Conservation (phyloP, 2,113 vertebrate species). For the Chaetura pelagica region DNA sequence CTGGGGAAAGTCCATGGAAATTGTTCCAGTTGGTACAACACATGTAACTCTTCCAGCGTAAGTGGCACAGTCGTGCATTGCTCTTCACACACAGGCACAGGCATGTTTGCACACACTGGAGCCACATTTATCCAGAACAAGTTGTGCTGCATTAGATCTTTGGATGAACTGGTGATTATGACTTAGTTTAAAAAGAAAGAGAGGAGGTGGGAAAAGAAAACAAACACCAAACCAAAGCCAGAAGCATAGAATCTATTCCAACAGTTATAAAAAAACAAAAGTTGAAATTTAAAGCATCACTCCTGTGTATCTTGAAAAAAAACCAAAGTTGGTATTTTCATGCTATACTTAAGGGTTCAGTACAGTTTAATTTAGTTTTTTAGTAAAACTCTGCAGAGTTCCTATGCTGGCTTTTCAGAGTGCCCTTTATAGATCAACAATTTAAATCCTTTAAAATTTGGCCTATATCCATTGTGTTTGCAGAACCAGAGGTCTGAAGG, state of each 20-base stretch:
- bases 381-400: background rate
- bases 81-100: background rate
- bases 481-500: background rate
- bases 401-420: background rate
- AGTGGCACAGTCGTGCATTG: constrained; percentile 27
- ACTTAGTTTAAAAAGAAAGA: background rate
- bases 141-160: background rate
- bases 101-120: background rate
- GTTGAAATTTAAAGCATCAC: background rate
- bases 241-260: background rate
- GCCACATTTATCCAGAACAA: background rate
- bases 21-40: constrained; percentile 92
- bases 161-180: background rate
- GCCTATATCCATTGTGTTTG: background rate
- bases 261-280: background rate
- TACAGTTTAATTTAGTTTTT: background rate
- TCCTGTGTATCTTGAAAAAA: background rate
- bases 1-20: constrained; percentile 99
- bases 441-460: constrained; percentile 5
- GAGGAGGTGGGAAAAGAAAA: rapidly evolving
- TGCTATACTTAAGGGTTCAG: background rate
- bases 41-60: constrained; percentile 90
- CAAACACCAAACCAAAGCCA: background rate
- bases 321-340: background rate
- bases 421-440: background rate